Percentiles rank a stretch among this genome's conserved stretches.
These are phyloP conservation scores for Diorhabda sublineata DNA, from an alignment of 1,140 invertebrate genomes.

Conservation along the genomic window DNA sequence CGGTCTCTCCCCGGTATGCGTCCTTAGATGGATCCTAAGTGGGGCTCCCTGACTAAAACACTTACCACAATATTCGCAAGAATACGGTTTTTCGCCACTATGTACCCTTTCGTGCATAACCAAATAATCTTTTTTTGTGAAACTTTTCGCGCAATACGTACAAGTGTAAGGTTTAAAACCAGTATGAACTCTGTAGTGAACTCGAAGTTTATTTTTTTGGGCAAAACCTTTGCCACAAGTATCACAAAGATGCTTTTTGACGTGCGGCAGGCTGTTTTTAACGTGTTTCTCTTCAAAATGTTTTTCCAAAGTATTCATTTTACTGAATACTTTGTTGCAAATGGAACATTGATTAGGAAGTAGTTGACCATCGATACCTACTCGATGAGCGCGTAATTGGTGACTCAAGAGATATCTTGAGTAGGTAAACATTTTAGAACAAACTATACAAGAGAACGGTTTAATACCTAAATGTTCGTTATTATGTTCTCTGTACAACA, in stretches of 20 bases:
- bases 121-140: slow-evolving; percentile 53
- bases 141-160: slow-evolving; percentile 53
- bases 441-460: slow-evolving; percentile 50
- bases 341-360: slow-evolving; percentile 34
- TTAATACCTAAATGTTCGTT: slow-evolving; percentile 66
- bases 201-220: slow-evolving; percentile 55
- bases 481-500: slow-evolving; percentile 51
- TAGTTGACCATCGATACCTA: slow-evolving; percentile 33
- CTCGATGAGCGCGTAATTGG: slow-evolving; percentile 34
- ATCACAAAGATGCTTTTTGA: slow-evolving; percentile 42
- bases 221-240: slow-evolving; percentile 52
- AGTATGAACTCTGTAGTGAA: slow-evolving; percentile 58
- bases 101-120: slow-evolving; percentile 56
- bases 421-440: slow-evolving; percentile 34
- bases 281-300: slow-evolving; percentile 28
- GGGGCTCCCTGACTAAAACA: slow-evolving; percentile 48
- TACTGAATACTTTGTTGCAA: slow-evolving; percentile 32
- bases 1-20: slow-evolving; percentile 42
- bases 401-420: slow-evolving; percentile 36
- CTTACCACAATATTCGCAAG: slow-evolving; percentile 52
- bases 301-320: slow-evolving; percentile 30
- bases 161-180: slow-evolving; percentile 52
- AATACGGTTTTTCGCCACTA: slow-evolving; percentile 54
- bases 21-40: slow-evolving; percentile 51
- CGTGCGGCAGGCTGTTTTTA: slow-evolving; percentile 37